Percentiles rank a stretch among this genome's conserved stretches.
Conservation (phyloP, 2,113 vertebrate genomes). For the Dascyllus trimaculatus region DNA sequence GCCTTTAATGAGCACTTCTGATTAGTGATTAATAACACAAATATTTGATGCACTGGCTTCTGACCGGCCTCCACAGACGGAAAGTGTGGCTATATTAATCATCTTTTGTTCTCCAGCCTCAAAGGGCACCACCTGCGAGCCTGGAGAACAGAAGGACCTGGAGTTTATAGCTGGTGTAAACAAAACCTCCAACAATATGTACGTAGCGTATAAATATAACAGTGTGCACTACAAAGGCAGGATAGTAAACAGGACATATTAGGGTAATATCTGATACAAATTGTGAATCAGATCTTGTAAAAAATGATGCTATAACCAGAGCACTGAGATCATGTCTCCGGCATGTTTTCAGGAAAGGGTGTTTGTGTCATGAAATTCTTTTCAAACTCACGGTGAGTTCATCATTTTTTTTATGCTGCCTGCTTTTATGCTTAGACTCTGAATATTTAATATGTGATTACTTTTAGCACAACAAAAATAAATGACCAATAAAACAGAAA, state of each 20-base stretch:
- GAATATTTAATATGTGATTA: no score
- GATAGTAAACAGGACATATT: neutral
- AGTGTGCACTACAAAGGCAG: neutral
- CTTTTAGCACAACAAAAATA: no score
- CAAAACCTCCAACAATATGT: constrained; percentile 12
- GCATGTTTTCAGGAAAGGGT: no score
- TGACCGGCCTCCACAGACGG: constrained; percentile 20
- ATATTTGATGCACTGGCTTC: constrained; percentile 53
- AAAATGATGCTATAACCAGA: no score
- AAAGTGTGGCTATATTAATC: constrained; percentile 40
- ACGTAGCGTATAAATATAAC: no score
- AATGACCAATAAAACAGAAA: no score
- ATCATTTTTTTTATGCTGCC: no score
- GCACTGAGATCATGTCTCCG: no score
- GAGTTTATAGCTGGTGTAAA: constrained; percentile 16
- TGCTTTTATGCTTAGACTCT: no score
- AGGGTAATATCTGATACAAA: neutral
- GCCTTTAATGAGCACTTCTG: neutral
- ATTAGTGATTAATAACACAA: constrained; percentile 52
- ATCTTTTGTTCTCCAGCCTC: constrained; percentile 50
- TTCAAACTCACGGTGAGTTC: no score
- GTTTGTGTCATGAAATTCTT: no score
- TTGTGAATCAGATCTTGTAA: no score
- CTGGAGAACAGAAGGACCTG: constrained; percentile 12
- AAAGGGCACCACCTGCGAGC: constrained; percentile 35